Evolutionary conservation across 2,888 invertebrate genomes (phyloP).

Genomic region (Leptopilina drosophilae): DNA sequence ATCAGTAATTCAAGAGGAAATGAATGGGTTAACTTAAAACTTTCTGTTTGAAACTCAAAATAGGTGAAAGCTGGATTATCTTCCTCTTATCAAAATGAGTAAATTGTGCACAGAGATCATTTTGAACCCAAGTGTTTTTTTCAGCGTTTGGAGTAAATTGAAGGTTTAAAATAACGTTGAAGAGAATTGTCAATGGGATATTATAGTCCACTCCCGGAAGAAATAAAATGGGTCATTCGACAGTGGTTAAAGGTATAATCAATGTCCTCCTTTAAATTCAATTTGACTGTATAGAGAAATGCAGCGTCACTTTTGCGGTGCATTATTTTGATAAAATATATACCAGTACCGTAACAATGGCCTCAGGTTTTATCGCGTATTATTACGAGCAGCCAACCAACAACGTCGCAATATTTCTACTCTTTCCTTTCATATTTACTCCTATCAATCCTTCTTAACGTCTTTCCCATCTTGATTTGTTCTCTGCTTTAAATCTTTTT

Average conservation of each 20-base stretch:
- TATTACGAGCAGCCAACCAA: constrained; percentile 37
- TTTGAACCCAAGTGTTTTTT: too few species aligned
- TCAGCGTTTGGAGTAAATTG: not conserved
- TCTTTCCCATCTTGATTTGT: constrained; percentile 33
- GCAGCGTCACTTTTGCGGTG: constrained; percentile 23
- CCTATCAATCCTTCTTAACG: constrained; percentile 39
- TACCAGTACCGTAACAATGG: constrained; percentile 40
- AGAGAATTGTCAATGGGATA: constrained; percentile 7
- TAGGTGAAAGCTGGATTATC: too few species aligned
- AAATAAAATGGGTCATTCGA: constrained; percentile 27
- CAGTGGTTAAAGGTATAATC: constrained; percentile 20
- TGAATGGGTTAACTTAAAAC: too few species aligned
- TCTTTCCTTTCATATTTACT: constrained; percentile 35
- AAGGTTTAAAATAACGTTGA: not conserved
- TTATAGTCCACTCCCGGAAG: constrained; percentile 16
- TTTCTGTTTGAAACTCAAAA: too few species aligned
- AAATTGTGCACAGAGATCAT: too few species aligned
- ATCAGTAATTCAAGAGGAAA: too few species aligned
- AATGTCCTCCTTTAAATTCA: constrained; percentile 44
- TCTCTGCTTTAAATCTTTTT: constrained; percentile 12
- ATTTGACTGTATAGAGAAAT: constrained; percentile 37
- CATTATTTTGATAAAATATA: constrained; percentile 37
- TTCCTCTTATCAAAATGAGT: too few species aligned
- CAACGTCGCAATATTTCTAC: constrained; percentile 31
- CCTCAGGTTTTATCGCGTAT: constrained; percentile 37